Conservation (phyloP, 2,113 vertebrate genomes). For the Colossoma macropomum region DNA sequence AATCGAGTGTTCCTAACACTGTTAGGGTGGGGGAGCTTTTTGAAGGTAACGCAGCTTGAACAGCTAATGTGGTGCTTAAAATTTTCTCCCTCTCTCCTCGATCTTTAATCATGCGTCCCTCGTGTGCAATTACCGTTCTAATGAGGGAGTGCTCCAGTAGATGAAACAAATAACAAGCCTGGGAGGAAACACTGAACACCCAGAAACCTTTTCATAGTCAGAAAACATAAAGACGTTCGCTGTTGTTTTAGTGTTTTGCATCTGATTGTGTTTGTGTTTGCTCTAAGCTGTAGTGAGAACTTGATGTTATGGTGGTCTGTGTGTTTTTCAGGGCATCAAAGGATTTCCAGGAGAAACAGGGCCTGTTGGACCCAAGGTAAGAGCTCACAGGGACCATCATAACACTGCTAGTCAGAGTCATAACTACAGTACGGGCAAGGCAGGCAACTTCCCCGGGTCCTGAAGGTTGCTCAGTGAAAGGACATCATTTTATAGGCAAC, state of each 20-base stretch:
- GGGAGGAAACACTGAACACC: not conserved
- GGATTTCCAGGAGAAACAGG: slow-evolving; percentile 57
- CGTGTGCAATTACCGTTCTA: slow-evolving; percentile 43
- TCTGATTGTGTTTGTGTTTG: not conserved
- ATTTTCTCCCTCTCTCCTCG: not conserved
- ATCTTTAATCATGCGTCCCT: slow-evolving; percentile 32
- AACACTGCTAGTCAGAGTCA: too few relatives aligned
- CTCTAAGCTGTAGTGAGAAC: not conserved
- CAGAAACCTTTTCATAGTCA: not conserved
- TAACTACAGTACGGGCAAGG: too few relatives aligned
- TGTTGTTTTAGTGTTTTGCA: not conserved
- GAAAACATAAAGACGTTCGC: not conserved
- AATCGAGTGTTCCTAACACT: not conserved
- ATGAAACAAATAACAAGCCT: slow-evolving; percentile 27
- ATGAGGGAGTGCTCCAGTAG: slow-evolving; percentile 38
- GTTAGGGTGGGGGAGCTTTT: slow-evolving; percentile 8
- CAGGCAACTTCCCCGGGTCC: too few relatives aligned
- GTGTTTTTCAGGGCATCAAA: slow-evolving; percentile 54
- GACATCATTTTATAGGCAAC: too few relatives aligned
- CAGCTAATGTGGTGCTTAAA: not conserved
- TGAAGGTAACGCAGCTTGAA: slow-evolving; percentile 4
- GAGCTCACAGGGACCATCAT: not conserved
- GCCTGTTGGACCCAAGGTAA: slow-evolving; percentile 58
- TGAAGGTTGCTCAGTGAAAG: too few relatives aligned
- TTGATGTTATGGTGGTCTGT: not conserved